These are phyloP conservation scores for Philantomba maxwellii DNA, from an alignment of 2,113 vertebrate species.

Conservation along the genomic window DNA sequence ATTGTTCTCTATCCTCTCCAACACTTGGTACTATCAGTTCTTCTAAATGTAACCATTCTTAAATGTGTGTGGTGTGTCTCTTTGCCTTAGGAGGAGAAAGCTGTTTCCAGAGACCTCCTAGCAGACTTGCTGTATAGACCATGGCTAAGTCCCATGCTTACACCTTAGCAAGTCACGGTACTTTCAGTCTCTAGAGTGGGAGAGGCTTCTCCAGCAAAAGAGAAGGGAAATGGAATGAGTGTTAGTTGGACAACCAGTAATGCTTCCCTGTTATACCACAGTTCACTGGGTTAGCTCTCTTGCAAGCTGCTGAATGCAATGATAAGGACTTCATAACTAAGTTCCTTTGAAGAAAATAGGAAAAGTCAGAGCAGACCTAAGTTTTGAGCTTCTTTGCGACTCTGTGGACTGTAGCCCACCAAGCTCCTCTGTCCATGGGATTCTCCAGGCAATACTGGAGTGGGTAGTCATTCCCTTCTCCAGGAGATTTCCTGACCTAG, in stretches of 20 bases:
- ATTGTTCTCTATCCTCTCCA: neutral
- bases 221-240: neutral
- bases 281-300: neutral
- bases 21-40: neutral
- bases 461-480: neutral
- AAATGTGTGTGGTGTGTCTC: neutral
- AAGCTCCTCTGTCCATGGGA: neutral
- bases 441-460: neutral
- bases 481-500: neutral
- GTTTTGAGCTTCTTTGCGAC: neutral
- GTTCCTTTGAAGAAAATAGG: neutral
- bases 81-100: neutral
- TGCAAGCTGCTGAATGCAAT: neutral
- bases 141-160: neutral
- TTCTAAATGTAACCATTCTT: neutral
- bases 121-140: neutral
- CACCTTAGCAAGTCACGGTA: neutral
- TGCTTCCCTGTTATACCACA: fast-evolving
- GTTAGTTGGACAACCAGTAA: neutral
- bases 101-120: neutral
- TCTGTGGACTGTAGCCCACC: neutral
- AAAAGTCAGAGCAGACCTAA: neutral
- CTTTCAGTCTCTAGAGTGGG: neutral
- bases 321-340: neutral
- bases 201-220: neutral